Conservation (phyloP, 2,797 vertebrate genomes). For the Prionace glauca region DNA sequence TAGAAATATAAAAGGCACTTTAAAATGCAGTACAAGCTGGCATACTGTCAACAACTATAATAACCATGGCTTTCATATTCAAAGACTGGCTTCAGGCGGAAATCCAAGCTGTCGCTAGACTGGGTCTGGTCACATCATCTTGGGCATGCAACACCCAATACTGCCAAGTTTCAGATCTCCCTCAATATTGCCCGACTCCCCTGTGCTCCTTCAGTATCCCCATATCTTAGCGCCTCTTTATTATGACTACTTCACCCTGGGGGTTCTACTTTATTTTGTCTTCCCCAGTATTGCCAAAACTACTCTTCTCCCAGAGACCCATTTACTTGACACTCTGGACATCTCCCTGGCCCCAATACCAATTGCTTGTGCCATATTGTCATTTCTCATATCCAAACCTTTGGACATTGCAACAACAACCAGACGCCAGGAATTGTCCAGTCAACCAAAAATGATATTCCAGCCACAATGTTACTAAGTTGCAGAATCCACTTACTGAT, state of each 20-base stretch:
- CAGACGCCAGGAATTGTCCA: not conserved
- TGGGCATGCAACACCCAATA: not conserved
- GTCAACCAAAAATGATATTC: not conserved
- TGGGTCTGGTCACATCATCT: not conserved
- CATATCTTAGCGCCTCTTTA: not conserved
- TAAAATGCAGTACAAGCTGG: not conserved
- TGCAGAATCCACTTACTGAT: not conserved
- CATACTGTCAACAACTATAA: not conserved
- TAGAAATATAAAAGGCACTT: not conserved
- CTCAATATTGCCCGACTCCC: not conserved
- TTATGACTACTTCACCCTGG: not conserved
- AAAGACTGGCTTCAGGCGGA: not conserved
- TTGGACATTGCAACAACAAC: not conserved
- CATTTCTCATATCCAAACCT: not conserved
- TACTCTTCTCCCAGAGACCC: not conserved
- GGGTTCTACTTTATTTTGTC: not conserved
- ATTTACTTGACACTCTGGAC: not conserved
- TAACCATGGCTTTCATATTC: not conserved
- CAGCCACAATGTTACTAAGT: too few relatives aligned
- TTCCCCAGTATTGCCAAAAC: too few relatives aligned
- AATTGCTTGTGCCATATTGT: not conserved
- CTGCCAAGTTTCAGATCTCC: not conserved
- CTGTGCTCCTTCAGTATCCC: not conserved
- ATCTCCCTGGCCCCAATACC: not conserved
- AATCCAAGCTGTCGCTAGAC: not conserved